phyloP scores from a whole-genome alignment of 2,888 invertebrate genomes.

The Oscheius myriophilus region DNA sequence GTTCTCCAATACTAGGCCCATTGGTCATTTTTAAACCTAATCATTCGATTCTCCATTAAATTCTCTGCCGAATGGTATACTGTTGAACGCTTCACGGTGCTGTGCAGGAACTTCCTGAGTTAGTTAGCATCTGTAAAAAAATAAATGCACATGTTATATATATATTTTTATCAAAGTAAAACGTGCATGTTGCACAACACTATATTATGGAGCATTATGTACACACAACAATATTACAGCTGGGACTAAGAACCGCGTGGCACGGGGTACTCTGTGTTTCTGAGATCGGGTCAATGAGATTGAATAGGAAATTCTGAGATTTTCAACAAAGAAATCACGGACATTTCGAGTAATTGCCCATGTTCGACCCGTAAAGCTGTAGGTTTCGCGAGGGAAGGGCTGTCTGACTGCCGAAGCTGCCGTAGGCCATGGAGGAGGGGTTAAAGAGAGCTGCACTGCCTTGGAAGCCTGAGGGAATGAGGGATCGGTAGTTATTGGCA shows the following conservation, averaged over 20 bases:
- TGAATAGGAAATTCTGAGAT: neutral
- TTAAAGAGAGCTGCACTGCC: constrained; percentile 37
- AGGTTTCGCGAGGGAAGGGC: constrained; percentile 20
- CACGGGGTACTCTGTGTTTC: neutral
- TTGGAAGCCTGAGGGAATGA: constrained; percentile 65
- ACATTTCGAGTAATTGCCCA: constrained; percentile 32
- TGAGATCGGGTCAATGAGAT: neutral
- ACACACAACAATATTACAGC: neutral
- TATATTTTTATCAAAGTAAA: no score
- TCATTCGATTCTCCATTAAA: no score
- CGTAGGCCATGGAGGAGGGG: constrained; percentile 30
- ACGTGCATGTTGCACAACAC: neutral
- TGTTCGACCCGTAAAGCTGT: constrained; percentile 30
- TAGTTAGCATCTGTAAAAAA: no score
- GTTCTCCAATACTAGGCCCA: no score
- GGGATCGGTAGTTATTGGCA: constrained; percentile 56
- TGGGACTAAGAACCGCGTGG: neutral
- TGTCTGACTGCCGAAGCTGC: constrained; percentile 18
- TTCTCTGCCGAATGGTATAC: no score
- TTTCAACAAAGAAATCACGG: constrained; percentile 2
- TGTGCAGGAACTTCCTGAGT: no score
- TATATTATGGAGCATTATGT: constrained; percentile 5
- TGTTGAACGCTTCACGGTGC: no score
- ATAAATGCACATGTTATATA: no score
- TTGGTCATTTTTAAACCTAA: no score